Evolutionary conservation across 2,113 vertebrate genomes (phyloP).

Genomic region (Ibidorhyncha struthersii): DNA sequence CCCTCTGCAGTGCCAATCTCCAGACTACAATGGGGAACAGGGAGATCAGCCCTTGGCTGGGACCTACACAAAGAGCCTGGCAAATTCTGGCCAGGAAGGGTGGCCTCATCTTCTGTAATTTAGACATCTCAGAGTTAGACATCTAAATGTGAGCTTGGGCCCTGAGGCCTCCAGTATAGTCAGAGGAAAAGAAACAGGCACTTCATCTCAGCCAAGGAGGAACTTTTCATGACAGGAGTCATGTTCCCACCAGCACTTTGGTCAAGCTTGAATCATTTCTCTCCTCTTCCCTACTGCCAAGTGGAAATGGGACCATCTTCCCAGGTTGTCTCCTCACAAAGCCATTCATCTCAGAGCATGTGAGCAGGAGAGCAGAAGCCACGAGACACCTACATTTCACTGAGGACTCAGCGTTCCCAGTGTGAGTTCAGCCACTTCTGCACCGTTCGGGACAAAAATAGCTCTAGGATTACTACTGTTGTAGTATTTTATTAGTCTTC

Average conservation of each 20-base stretch:
- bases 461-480: not conserved
- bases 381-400: not conserved
- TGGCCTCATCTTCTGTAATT: conserved; percentile 17
- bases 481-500: not conserved
- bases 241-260: not conserved
- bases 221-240: conserved; percentile 14
- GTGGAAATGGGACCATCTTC: not conserved
- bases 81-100: conserved; percentile 1
- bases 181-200: conserved; percentile 21
- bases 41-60: not conserved
- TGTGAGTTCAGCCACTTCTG: not conserved
- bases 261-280: not conserved
- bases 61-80: conserved; percentile 51
- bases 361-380: not conserved
- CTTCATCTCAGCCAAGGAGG: not conserved
- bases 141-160: not conserved
- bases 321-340: not conserved
- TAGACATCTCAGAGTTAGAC: not conserved
- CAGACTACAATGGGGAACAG: conserved; percentile 32
- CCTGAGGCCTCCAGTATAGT: not conserved
- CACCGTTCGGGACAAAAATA: not conserved
- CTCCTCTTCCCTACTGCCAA: conserved; percentile 4
- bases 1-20: not conserved
- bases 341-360: not conserved
- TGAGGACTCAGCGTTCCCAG: not conserved